Base-by-base conservation (phyloP, 1,140 invertebrate species). In the Tigriopus japonicus region DNA sequence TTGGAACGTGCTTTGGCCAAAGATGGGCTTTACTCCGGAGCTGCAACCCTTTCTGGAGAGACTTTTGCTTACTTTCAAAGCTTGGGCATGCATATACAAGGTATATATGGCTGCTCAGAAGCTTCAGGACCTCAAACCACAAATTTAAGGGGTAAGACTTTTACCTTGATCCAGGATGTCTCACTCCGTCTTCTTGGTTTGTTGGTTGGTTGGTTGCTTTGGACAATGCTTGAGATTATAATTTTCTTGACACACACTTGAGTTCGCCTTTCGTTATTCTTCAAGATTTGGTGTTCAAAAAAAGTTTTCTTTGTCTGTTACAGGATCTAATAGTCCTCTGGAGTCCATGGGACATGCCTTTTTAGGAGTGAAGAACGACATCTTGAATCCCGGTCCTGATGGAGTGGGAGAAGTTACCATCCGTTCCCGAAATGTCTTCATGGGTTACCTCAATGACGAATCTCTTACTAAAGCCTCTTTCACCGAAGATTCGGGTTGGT, bases 351-450 rank as follows among this genome's bases (percentile, higher is more conserved):
- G 45, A 49, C n/a, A 6, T 15, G 5, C 45, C 45, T 49, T 17
- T 10, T 10, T 15, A 6, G 45, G 45, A 6, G 45, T 49, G n/a
- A 2, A 12, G 21, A 49, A 49, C 45, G 10, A 3, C 2, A 49
- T 49, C 21, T 21, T 49, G n/a, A 49, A 49, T 12, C n/a, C 45
- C 5, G 45, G 10, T 10, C 3, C 3, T 5, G 12, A 49, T 5
- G 45, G 45, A 6, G n/a, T 17, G n/a, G 45, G 45, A 49, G 45
- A 49, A 49, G 21, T 49, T 3, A 10, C 45, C 12, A 12, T 21
- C 2, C 62, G 59, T 56, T 72, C 72, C 6, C 65, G 72, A 5
- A 68, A 74, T 65, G 67, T 74, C 14, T 71, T 74, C 62, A 74
- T 73, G 71, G 73, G 73, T 14, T 74, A 74, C 64, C 62, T 73